Base-by-base conservation (phyloP, 2,113 vertebrate species). In the Lichenostomus cassidix region DNA sequence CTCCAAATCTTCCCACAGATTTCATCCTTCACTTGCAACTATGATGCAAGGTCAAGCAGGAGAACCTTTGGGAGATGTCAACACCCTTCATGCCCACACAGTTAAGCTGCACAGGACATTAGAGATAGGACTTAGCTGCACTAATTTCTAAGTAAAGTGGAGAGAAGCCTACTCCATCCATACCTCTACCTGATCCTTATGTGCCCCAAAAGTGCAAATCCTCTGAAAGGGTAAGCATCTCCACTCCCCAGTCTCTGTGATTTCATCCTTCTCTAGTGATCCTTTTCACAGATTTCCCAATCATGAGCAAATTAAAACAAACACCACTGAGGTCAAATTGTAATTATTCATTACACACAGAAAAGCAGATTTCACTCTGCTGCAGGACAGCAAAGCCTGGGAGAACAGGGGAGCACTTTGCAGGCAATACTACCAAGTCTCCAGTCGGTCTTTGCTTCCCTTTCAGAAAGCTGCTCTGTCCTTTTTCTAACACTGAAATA, bases 181-280 rank as follows among this genome's bases (percentile, higher is more conserved):
- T 15, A 67, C 0, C 1, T 41, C 39, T n/a, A 1, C 15, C 25
- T 22, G 7, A 35, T n/a, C 55, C 17, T 49, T 25, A 23, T 0
- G 9, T 12, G 27, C 24, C n/a, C 27, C 12, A 21, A 6, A 89
- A 91, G 23, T 7, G 13, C 52, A 47, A 64, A 37, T 37, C 14
- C 42, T 55, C 59, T 46, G 23, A 60, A 82, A 62, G 20, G 11
- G 8, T 15, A 18, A 46, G 46, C n/a, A 73, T 4, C 58, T 60
- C 56, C 22, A 52, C 17, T 89, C 19, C 31, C 5, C 50, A n/a
- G 12, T 4, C 70, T 31, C 49, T 56, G 22, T 31, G 25, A 71
- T 73, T 89, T 85, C 81, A 76, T 19, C 25, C 28, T 80, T 77
- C 53, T 85, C 69, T 64, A 53, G 63, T 5, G 44, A 12, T 52